Conservation (phyloP, 2,797 vertebrate genomes). For the Artibeus lituratus region DNA sequence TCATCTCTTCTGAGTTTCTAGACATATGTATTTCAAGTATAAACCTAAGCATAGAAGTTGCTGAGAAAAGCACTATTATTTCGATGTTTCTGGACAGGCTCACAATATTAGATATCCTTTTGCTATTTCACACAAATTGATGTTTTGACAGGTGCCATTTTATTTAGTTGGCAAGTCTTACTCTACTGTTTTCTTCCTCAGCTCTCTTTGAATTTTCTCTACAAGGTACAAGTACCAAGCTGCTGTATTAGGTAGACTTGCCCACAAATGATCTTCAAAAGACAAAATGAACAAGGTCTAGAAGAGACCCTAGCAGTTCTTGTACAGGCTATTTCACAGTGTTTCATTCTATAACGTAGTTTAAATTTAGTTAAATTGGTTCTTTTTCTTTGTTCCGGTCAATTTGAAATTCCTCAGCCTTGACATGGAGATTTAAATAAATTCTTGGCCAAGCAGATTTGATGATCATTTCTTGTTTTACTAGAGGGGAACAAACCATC, state of each 20-base stretch:
- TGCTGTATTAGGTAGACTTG: not conserved
- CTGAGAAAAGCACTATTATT: conserved; percentile 8
- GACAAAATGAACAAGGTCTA: not conserved
- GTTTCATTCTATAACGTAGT: not conserved
- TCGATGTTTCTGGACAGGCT: conserved; percentile 17
- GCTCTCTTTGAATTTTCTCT: conserved; percentile 2
- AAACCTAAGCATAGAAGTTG: not conserved
- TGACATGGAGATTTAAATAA: conserved; percentile 46
- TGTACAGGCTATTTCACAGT: not conserved
- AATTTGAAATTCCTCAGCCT: conserved; percentile 42
- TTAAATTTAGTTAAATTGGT: conserved; percentile 40
- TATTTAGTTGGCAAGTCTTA: conserved; percentile 35
- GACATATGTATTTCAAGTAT: not conserved
- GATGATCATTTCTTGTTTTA: not conserved
- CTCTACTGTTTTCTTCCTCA: conserved; percentile 27
- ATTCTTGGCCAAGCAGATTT: conserved; percentile 15
- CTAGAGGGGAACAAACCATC: not conserved
- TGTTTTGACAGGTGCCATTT: conserved; percentile 65
- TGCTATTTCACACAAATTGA: conserved; percentile 49
- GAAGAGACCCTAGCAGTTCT: not conserved
- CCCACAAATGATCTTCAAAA: not conserved
- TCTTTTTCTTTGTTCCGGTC: not conserved
- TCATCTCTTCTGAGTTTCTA: not conserved
- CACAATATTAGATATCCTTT: conserved; percentile 27
- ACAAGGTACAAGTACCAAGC: not conserved